These are phyloP conservation scores for Bradysia coprophila DNA, from an alignment of 1,140 invertebrate genomes.

Conservation along the genomic window DNA sequence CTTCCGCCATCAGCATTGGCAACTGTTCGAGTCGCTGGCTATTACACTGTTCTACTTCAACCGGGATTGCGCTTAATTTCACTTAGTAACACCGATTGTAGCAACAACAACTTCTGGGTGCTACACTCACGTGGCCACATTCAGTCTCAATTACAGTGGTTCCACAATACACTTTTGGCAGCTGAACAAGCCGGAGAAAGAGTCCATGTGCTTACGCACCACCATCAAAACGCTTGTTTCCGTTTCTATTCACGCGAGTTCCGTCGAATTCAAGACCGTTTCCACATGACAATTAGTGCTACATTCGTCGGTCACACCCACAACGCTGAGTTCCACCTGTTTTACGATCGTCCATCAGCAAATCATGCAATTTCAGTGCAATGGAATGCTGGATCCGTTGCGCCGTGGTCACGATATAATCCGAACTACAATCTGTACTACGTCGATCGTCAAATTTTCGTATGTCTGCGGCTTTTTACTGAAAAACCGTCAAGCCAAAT, in stretches of 20 bases:
- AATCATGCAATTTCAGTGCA: conserved; percentile 38
- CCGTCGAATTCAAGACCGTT: conserved; percentile 37
- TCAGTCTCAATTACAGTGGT: conserved; percentile 67
- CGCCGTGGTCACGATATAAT: conserved; percentile 42
- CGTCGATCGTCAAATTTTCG: conserved; percentile 37
- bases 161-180: conserved; percentile 41
- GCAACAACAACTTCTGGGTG: conserved; percentile 53
- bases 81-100: conserved; percentile 51
- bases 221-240: conserved; percentile 48
- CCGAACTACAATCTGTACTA: conserved; percentile 62
- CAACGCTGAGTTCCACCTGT: conserved; percentile 50
- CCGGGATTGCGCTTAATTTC: conserved; percentile 46
- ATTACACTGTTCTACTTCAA: conserved; percentile 35
- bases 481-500: conserved; percentile 1
- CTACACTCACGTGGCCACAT: too few relatives aligned
- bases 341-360: conserved; percentile 31
- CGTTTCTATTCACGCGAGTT: conserved; percentile 47
- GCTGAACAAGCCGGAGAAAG: conserved; percentile 51
- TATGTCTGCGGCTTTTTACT: too few relatives aligned
- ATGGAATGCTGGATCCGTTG: conserved; percentile 59
- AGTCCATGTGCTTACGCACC: conserved; percentile 70
- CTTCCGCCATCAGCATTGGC: conserved; percentile 33
- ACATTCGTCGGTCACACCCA: conserved; percentile 74
- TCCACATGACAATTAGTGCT: conserved; percentile 43
- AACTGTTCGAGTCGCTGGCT: conserved; percentile 38